phyloP scores from a whole-genome alignment of 2,888 invertebrate species.

The Plebejus melissa region DNA sequence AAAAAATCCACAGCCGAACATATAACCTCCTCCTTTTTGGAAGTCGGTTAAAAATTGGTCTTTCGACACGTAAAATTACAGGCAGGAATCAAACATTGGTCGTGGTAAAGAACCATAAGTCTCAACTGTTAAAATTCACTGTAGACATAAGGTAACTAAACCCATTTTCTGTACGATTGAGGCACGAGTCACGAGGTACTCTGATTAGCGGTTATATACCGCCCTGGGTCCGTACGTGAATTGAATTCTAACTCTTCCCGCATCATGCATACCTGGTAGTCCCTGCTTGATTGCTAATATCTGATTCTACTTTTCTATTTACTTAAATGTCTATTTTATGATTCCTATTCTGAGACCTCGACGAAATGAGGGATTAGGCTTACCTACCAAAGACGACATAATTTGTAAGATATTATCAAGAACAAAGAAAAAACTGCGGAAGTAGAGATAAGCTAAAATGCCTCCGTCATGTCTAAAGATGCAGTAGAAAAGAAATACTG shows the following conservation, averaged over 20 bases:
- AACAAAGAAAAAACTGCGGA: neutral
- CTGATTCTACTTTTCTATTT: neutral
- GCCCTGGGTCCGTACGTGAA: constrained; percentile 42
- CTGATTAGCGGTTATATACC: constrained; percentile 57
- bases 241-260: constrained; percentile 36
- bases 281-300: constrained; percentile 16
- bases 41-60: neutral
- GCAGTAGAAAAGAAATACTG: neutral
- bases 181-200: constrained; percentile 54
- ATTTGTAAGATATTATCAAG: too few relatives aligned
- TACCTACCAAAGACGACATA: too few relatives aligned
- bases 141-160: neutral
- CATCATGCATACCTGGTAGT: constrained; percentile 32
- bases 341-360: neutral
- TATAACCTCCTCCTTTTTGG: too few relatives aligned
- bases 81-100: too few relatives aligned
- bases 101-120: neutral
- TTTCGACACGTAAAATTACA: neutral
- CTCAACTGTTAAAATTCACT: neutral
- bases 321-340: neutral
- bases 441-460: neutral
- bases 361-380: neutral
- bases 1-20: too few relatives aligned
- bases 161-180: constrained; percentile 29
- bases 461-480: neutral